Evolutionary conservation across 2,113 vertebrate species (phyloP), one percentile per base, ranked within the genome.

Genomic region (Phalacrocorax aristotelis): DNA sequence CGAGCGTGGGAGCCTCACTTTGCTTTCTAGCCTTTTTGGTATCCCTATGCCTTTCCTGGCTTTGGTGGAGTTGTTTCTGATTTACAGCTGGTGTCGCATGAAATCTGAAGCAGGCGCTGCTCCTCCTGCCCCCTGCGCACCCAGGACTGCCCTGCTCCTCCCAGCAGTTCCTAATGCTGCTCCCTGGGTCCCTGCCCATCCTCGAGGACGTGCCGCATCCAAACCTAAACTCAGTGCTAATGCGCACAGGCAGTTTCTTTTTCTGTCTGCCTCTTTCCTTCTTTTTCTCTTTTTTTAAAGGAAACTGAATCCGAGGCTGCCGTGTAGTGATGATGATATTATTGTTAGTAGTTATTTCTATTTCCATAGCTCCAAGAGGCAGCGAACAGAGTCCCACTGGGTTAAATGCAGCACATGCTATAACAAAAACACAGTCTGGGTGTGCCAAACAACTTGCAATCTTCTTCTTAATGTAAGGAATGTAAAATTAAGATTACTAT

Each of bases 401-500:
- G 87, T 90, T 96, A 94, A 93, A 82, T 27, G 71, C 62, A 77
- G 70, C 81, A 83, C 89, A 65, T 89, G 79, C 65, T 87, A 6
- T 46, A 93, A 89, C 68, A 85, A 93, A 93, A 95, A 90, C 93
- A 91, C 70, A 57, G 66, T 84, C 87, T 85, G 62, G 21, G 51
- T 91, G 51, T 91, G 74, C 87, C 78, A 85, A 95, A 95, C 77
- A 94, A 91, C 84, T 94, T 86, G n/a, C 55, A 70, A n/a, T 91
- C 87, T 42, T 79, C 87, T 42, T 76, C 70, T 68, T 80, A 94
- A 90, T 64, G 30, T 62, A 95, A 95, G 94, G 42, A 96, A 77
- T 68, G 55, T 77, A 77, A 93, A 97, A 95, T 96, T 91, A 93
- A 94, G 84, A 95, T 96, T 95, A 83, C 96, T 95, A 96, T 91